phyloP scores from a whole-genome alignment of 2,797 vertebrate genomes.

The Euthynnus affinis region DNA sequence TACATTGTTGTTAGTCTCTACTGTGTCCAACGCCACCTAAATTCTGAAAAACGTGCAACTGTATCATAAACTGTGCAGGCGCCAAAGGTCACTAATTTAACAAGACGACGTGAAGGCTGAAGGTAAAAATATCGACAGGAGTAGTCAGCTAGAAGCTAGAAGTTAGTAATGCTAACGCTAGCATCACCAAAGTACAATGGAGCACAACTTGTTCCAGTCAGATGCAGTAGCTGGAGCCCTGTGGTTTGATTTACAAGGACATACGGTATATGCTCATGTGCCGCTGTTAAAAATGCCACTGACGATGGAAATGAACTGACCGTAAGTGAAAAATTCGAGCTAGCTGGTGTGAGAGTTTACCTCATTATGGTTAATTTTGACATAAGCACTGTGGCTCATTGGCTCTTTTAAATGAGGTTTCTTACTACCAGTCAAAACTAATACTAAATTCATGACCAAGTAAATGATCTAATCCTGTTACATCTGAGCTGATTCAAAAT shows the following conservation, averaged over 20 bases:
- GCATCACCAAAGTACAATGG: not conserved
- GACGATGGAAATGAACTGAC: not conserved
- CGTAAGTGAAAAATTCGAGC: not conserved
- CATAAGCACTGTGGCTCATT: too few species aligned
- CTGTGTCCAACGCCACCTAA: too few species aligned
- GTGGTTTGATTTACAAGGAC: not conserved
- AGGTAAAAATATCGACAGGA: not conserved
- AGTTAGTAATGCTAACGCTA: not conserved
- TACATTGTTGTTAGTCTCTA: fast-evolving
- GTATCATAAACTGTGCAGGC: not conserved
- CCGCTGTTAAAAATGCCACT: not conserved
- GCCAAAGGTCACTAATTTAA: not conserved
- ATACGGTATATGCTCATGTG: not conserved
- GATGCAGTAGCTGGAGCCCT: not conserved
- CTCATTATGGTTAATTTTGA: too few species aligned
- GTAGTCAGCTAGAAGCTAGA: not conserved
- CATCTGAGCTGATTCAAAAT: not conserved
- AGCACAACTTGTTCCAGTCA: not conserved
- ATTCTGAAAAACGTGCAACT: not conserved
- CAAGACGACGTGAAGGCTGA: not conserved
- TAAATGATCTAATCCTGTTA: not conserved
- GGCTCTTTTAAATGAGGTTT: not conserved
- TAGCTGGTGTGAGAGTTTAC: not conserved
- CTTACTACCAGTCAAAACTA: not conserved
- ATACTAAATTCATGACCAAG: not conserved